These are phyloP conservation scores for Anthopleura sola DNA, from an alignment of 64 coral and sea anemone species.

Conservation along the genomic window DNA sequence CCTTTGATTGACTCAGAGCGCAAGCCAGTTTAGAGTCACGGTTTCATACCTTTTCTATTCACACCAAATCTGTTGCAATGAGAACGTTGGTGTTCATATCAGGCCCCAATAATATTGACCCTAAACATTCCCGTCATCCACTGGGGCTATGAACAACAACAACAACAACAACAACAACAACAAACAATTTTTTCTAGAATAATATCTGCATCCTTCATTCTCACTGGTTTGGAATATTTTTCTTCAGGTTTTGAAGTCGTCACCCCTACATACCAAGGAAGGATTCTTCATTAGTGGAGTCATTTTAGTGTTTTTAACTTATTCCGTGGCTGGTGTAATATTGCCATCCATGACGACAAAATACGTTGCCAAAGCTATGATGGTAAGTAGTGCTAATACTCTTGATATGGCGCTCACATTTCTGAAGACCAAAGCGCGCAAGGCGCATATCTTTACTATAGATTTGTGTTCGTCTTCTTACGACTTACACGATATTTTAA, in stretches of 20 bases:
- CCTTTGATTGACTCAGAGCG: neutral
- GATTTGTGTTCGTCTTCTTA: no score
- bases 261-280: conserved; percentile 34
- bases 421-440: no score
- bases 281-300: conserved; percentile 57
- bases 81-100: no score
- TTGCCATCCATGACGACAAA: conserved; percentile 63
- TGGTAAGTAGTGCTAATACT: conserved; percentile 33
- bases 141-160: neutral
- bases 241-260: conserved; percentile 41
- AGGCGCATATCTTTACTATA: no score
- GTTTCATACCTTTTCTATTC: no score
- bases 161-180: no score
- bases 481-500: no score
- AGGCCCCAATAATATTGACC: no score
- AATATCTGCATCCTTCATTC: no score
- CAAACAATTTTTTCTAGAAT: neutral
- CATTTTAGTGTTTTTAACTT: conserved; percentile 65
- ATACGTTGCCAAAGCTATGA: conserved; percentile 46
- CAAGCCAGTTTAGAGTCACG: neutral
- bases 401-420: no score
- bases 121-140: no score
- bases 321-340: conserved; percentile 52
- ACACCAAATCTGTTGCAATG: no score
- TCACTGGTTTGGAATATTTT: neutral